A percentile compares a stretch with the other conserved stretches of the same genome.
phyloP scores from a whole-genome alignment of 2,113 vertebrate genomes.

The Aramus guarauna region DNA sequence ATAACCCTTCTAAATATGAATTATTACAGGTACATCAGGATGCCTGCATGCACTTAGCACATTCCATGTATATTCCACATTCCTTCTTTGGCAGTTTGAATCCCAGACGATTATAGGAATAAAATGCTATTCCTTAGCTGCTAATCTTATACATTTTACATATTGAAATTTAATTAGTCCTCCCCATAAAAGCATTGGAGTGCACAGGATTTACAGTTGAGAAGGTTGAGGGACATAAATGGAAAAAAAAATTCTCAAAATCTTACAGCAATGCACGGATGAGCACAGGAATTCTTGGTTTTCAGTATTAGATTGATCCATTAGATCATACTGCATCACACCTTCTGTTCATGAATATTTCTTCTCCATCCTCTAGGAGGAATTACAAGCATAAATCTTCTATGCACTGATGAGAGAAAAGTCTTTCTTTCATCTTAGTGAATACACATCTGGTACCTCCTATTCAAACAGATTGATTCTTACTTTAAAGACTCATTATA shows the following conservation, averaged over 20 bases:
- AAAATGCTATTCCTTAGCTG: neutral
- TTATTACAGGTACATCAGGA: neutral
- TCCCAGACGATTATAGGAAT: neutral
- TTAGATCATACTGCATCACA: neutral
- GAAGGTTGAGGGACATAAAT: neutral
- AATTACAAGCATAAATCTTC: constrained; percentile 37
- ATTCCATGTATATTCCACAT: neutral
- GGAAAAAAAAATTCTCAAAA: neutral
- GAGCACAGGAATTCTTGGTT: neutral
- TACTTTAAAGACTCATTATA: constrained; percentile 24
- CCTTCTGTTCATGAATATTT: constrained; percentile 40
- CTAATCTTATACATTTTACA: neutral
- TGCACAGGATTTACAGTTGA: neutral
- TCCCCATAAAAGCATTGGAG: neutral
- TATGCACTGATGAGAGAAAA: neutral
- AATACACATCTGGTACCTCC: constrained; percentile 27
- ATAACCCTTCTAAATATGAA: neutral
- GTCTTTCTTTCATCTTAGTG: constrained; percentile 7
- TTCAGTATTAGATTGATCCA: neutral
- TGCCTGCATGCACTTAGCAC: neutral
- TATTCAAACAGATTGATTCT: constrained; percentile 16
- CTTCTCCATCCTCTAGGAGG: neutral
- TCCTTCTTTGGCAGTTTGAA: neutral
- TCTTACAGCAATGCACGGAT: neutral
- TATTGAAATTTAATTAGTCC: neutral